Evolutionary conservation across 2,113 vertebrate species (phyloP).

Genomic region (Atractosteus spatula): DNA sequence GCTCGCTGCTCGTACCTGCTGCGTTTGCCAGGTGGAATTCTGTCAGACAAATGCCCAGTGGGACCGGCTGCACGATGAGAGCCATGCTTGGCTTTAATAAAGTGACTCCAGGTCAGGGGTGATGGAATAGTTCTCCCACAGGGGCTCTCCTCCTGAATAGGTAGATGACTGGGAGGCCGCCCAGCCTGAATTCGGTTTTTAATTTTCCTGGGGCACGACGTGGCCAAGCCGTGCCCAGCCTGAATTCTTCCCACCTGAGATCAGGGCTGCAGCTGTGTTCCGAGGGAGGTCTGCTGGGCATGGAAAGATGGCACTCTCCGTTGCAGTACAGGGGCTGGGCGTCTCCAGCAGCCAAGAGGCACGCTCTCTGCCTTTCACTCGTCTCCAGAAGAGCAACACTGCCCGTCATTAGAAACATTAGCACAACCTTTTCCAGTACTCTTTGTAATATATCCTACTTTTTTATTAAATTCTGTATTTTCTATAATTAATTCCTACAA

Average conservation of each 20-base stretch:
- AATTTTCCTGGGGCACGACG: conserved; percentile 23
- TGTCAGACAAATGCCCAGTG: conserved; percentile 32
- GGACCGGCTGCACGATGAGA: conserved; percentile 8
- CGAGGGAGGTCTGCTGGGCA: conserved; percentile 12
- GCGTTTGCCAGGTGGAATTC: conserved; percentile 42
- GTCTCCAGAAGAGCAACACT: no score
- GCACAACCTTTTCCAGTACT: no score
- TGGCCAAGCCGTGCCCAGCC: conserved; percentile 19
- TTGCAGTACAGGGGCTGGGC: no score
- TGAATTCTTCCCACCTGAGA: conserved; percentile 11
- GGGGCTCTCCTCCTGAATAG: conserved; percentile 43
- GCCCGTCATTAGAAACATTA: no score
- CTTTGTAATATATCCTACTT: no score
- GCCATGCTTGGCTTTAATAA: conserved; percentile 36
- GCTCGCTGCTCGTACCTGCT: no score
- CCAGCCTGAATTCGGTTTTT: conserved; percentile 29
- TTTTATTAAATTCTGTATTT: no score
- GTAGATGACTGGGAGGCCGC: conserved; percentile 49
- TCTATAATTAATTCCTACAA: no score
- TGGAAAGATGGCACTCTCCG: background rate
- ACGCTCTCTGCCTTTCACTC: no score
- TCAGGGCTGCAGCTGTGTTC: background rate
- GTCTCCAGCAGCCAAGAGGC: no score
- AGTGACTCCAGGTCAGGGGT: conserved; percentile 52
- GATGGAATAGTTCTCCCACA: conserved; percentile 47